phyloP scores from a whole-genome alignment of 2,113 vertebrate species.

The Sminthopsis crassicaudata region DNA sequence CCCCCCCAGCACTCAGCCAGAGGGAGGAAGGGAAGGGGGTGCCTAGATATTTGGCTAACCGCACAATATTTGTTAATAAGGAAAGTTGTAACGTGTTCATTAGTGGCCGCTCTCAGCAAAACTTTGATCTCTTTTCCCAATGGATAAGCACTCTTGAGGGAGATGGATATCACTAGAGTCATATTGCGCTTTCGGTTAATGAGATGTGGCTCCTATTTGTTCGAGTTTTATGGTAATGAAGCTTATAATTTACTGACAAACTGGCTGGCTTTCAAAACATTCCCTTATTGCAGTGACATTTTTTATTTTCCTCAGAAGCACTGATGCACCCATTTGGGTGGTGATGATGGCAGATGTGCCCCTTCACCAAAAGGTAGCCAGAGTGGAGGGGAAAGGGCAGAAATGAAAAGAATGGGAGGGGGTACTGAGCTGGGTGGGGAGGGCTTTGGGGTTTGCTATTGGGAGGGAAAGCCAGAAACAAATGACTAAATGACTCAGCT shows the following conservation, averaged over 20 bases:
- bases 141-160: slow-evolving; percentile 81
- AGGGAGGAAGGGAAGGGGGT: not conserved
- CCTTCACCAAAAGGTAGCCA: slow-evolving; percentile 65
- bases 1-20: not conserved
- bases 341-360: slow-evolving; percentile 81
- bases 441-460: slow-evolving; percentile 40
- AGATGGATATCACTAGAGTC: slow-evolving; percentile 83
- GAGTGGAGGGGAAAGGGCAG: slow-evolving; percentile 26
- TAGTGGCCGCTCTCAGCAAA: slow-evolving; percentile 82
- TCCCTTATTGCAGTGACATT: slow-evolving; percentile 74
- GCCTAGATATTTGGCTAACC: slow-evolving; percentile 78
- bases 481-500: slow-evolving; percentile 32
- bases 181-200: slow-evolving; percentile 83
- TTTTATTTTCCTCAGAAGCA: slow-evolving; percentile 79
- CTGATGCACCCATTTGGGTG: slow-evolving; percentile 80
- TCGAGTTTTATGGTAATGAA: slow-evolving; percentile 85
- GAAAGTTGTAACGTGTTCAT: slow-evolving; percentile 80
- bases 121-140: slow-evolving; percentile 75
- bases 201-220: slow-evolving; percentile 84
- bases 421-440: not conserved
- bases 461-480: slow-evolving; percentile 44
- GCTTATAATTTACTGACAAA: slow-evolving; percentile 85
- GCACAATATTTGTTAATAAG: slow-evolving; percentile 79
- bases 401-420: not conserved
- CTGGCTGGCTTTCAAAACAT: slow-evolving; percentile 84